phyloP scores from a whole-genome alignment of 2,113 vertebrate species.

The Speoplatyrhinus poulsoni region DNA sequence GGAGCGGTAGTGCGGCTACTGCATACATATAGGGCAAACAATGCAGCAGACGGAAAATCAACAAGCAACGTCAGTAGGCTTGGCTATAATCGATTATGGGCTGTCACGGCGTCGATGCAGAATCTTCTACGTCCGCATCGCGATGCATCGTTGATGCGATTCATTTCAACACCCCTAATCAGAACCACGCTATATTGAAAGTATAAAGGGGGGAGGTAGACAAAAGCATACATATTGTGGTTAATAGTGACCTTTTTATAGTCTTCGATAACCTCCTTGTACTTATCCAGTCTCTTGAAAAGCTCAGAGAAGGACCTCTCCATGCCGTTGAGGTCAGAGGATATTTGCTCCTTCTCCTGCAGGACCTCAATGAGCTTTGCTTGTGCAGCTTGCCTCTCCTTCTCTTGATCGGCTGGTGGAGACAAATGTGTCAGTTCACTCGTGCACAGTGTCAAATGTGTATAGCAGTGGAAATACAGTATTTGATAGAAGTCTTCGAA shows the following conservation, averaged over 20 bases:
- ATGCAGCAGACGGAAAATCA: no score
- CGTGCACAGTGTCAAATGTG: not conserved
- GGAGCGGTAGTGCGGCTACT: no score
- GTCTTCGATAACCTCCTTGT: slow-evolving; percentile 85
- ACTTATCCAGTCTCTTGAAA: slow-evolving; percentile 90
- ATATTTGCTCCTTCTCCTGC: slow-evolving; percentile 83
- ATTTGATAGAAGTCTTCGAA: no score
- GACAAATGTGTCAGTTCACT: not conserved
- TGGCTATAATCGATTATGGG: no score
- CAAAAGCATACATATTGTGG: not conserved
- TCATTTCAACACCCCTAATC: not conserved
- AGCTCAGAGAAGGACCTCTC: slow-evolving; percentile 89
- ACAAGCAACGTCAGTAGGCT: no score
- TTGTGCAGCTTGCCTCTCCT: slow-evolving; percentile 75
- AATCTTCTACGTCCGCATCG: no score
- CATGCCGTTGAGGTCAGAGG: slow-evolving; percentile 80
- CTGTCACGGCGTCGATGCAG: no score
- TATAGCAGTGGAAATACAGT: no score
- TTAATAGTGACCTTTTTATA: slow-evolving; percentile 79
- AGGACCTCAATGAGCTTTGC: slow-evolving; percentile 71
- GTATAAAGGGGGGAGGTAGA: not conserved
- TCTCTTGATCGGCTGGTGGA: slow-evolving; percentile 77
- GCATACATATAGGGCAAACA: no score
- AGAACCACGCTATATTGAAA: not conserved
- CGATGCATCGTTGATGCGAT: no score